Conservation (phyloP, 2,888 invertebrate genomes). For the Argyresthia albistria region DNA sequence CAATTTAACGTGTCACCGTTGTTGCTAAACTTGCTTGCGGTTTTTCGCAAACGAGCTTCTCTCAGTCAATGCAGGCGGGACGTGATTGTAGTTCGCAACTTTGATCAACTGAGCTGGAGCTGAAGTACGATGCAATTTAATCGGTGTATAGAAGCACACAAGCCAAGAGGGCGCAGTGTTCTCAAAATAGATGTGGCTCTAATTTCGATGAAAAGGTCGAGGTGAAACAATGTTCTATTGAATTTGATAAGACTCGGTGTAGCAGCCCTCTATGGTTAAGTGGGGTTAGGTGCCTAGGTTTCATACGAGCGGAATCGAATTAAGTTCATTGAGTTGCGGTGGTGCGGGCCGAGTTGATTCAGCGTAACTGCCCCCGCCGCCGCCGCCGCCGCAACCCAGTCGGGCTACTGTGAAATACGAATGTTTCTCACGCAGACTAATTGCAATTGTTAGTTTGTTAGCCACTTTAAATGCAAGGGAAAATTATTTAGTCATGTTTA, state of each 20-base stretch:
- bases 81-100: slow-evolving; percentile 1
- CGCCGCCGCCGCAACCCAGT: too few relatives aligned
- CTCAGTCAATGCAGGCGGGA: slow-evolving; percentile 18
- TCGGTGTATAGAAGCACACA: too few relatives aligned
- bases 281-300: slow-evolving; percentile 41
- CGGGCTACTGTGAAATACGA: background rate
- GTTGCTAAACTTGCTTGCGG: slow-evolving; percentile 42
- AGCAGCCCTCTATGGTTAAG: slow-evolving; percentile 44
- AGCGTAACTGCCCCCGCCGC: slow-evolving; percentile 49
- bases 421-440: background rate
- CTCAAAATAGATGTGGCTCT: too few relatives aligned
- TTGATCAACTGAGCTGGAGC: background rate
- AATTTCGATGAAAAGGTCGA: background rate
- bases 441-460: too few relatives aligned
- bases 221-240: slow-evolving; percentile 5
- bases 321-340: slow-evolving; percentile 65
- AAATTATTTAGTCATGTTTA: too few relatives aligned
- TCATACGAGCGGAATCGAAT: slow-evolving; percentile 68
- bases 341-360: slow-evolving; percentile 53
- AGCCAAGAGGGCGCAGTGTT: too few relatives aligned
- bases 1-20: slow-evolving; percentile 38
- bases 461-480: too few relatives aligned
- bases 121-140: too few relatives aligned
- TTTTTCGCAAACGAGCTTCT: slow-evolving; percentile 41
- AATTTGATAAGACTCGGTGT: slow-evolving; percentile 3